Conservation (phyloP, 2,888 invertebrate species). For the Kryphioiulus occultus region DNA sequence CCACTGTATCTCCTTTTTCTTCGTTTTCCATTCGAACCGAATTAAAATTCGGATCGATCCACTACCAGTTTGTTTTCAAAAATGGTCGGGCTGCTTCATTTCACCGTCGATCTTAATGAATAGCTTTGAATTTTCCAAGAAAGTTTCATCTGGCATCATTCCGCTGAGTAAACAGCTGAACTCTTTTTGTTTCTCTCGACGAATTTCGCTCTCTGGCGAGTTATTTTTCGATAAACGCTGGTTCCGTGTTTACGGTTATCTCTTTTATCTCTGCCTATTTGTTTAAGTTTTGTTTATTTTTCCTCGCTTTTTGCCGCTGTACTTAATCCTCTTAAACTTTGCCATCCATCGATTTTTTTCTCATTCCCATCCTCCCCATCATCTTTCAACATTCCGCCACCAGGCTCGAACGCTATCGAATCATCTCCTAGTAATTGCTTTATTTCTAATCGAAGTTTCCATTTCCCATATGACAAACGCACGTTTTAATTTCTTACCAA, state of each 20-base stretch:
- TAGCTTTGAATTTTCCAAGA: background rate
- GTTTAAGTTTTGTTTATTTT: constrained; percentile 25
- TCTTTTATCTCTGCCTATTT: background rate
- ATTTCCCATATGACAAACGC: constrained; percentile 19
- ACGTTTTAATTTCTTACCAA: background rate
- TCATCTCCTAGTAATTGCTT: constrained; percentile 25
- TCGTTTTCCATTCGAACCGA: too few relatives aligned
- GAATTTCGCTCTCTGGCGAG: background rate
- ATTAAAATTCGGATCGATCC: too few relatives aligned
- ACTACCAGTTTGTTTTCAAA: too few relatives aligned
- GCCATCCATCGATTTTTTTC: background rate
- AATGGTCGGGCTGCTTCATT: too few relatives aligned
- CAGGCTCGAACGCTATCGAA: background rate
- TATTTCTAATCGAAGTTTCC: constrained; percentile 30
- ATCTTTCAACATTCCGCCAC: constrained; percentile 7
- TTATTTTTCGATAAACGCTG: background rate
- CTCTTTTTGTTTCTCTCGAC: background rate
- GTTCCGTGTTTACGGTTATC: background rate
- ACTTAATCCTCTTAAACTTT: constrained; percentile 16
- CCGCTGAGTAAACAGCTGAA: background rate
- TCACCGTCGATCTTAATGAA: background rate
- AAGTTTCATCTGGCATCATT: background rate
- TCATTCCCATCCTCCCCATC: background rate
- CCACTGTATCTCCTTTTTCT: too few relatives aligned
- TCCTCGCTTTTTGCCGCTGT: constrained; percentile 3